A percentile compares a stretch with the other conserved stretches of the same genome.
These are phyloP conservation scores for Oreortyx pictus DNA, from an alignment of 2,797 vertebrate genomes.

Conservation along the genomic window DNA sequence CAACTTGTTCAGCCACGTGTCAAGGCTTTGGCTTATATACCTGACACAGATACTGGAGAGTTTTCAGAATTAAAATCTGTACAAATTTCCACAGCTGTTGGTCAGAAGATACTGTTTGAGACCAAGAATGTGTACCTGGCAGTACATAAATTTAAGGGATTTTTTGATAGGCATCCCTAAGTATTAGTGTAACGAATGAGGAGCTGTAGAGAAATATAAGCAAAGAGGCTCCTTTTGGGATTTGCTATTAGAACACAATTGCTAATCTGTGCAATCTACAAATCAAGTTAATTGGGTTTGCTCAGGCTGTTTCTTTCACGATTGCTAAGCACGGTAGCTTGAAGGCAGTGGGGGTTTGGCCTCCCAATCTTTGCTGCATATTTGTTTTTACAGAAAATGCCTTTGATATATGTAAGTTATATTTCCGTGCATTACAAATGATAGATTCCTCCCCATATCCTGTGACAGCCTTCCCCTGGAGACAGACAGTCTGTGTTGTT, in stretches of 20 bases:
- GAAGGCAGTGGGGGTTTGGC: conserved; percentile 44
- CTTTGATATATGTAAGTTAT: conserved; percentile 69
- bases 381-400: conserved; percentile 63
- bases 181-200: conserved; percentile 10
- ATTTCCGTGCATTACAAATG: conserved; percentile 69
- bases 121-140: background rate
- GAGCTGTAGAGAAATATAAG: background rate
- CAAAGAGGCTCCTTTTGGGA: conserved; percentile 5
- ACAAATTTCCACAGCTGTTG: background rate
- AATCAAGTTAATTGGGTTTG: conserved; percentile 67
- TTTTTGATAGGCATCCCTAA: background rate
- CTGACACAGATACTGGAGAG: background rate
- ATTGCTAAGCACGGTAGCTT: conserved; percentile 57
- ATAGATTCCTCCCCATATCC: conserved; percentile 72
- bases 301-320: conserved; percentile 47
- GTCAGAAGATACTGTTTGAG: background rate
- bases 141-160: background rate
- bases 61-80: background rate
- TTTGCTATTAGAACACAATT: conserved; percentile 34
- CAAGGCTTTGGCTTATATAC: background rate
- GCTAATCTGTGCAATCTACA: conserved; percentile 66
- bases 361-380: conserved; percentile 18
- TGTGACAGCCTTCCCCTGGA: conserved; percentile 75
- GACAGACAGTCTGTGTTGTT: conserved; percentile 77
- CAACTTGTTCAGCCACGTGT: background rate